Evolutionary conservation across 2,797 vertebrate genomes (phyloP).

Genomic region (Phaenicophaeus curvirostris): DNA sequence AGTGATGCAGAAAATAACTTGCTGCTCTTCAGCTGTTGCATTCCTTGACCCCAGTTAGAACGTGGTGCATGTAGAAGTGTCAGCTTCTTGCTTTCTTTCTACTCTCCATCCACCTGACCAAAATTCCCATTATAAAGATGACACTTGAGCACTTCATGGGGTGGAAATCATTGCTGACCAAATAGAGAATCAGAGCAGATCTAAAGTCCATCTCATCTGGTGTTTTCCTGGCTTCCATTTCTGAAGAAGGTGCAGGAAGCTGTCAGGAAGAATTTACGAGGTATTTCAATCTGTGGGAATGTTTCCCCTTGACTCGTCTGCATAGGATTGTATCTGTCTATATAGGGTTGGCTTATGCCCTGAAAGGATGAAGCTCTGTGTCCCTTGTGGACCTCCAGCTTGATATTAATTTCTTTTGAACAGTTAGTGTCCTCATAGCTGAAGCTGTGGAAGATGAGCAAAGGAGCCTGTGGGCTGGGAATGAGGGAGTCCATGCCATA

Average conservation of each 20-base stretch:
- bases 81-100: neutral
- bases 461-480: neutral
- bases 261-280: neutral
- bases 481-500: neutral
- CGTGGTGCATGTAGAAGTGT: constrained; percentile 59
- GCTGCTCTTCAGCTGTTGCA: constrained; percentile 47
- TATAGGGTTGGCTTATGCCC: neutral
- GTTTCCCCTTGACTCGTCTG: neutral
- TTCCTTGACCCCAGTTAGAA: constrained; percentile 68
- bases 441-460: neutral
- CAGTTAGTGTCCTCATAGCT: neutral
- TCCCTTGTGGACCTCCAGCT: neutral
- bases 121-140: constrained; percentile 57
- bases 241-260: neutral
- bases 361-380: neutral
- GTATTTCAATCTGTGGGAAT: neutral
- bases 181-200: neutral
- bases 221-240: neutral
- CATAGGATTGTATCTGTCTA: accelerated
- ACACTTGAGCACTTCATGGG: neutral
- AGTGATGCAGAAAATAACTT: constrained; percentile 51
- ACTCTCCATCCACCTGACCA: neutral
- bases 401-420: neutral
- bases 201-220: neutral
- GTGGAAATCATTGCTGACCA: neutral